A percentile compares a stretch with the other conserved stretches of the same genome.
phyloP scores from a whole-genome alignment of 2,113 vertebrate genomes.

The Pedionomus torquatus region DNA sequence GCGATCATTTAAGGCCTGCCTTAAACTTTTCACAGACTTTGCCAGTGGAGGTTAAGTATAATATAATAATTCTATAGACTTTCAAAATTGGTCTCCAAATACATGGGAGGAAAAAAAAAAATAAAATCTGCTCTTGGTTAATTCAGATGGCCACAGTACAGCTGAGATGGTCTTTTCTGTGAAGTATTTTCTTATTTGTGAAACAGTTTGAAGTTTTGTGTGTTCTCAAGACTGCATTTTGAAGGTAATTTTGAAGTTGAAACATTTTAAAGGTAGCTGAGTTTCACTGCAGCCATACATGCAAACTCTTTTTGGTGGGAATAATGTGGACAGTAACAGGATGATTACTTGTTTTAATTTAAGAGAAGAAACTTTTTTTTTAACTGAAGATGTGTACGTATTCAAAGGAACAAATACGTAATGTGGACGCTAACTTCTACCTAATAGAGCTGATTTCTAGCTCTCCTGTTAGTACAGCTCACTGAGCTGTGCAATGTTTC shows the following conservation, averaged over 20 bases:
- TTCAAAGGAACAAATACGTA: background rate
- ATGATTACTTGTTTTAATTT: background rate
- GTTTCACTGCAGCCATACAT: background rate
- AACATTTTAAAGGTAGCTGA: background rate
- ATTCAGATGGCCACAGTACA: background rate
- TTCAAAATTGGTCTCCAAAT: background rate
- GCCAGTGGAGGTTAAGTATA: background rate
- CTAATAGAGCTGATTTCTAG: background rate
- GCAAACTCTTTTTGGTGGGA: background rate
- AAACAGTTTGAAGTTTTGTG: background rate
- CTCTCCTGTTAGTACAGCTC: background rate
- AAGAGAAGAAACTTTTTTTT: background rate
- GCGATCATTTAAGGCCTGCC: background rate
- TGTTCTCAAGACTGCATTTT: background rate
- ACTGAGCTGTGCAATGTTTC: background rate
- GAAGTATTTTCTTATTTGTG: background rate
- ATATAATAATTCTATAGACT: background rate
- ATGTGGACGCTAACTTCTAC: background rate
- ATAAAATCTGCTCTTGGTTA: background rate
- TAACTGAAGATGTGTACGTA: fast-evolving
- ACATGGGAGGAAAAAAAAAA: background rate
- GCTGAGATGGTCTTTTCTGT: background rate
- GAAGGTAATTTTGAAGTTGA: background rate
- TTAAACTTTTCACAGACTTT: background rate
- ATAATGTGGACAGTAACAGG: background rate